These are phyloP conservation scores for Tanypteryx hageni DNA, from an alignment of 2,888 invertebrate species.

Conservation along the genomic window DNA sequence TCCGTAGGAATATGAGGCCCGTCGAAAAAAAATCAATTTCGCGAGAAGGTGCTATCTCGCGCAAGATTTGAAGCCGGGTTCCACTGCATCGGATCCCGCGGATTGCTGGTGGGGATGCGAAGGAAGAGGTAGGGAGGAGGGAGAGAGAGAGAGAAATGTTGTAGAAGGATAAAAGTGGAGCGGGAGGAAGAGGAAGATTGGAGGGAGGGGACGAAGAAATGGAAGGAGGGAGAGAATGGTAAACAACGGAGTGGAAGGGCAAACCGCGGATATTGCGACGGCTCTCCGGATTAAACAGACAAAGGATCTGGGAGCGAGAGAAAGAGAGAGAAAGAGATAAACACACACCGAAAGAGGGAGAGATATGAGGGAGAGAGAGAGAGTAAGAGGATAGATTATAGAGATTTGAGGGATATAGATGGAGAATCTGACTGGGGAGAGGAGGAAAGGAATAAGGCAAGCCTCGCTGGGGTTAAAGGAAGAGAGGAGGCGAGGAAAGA, in stretches of 20 bases:
- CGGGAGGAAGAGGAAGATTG: neutral
- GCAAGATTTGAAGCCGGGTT: constrained; percentile 52
- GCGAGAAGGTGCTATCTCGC: constrained; percentile 46
- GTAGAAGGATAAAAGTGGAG: neutral
- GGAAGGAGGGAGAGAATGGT: neutral
- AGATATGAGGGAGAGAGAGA: neutral
- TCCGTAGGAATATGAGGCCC: constrained; percentile 37
- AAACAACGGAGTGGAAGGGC: constrained; percentile 24
- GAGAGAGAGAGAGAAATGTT: neutral
- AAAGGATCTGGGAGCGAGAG: neutral
- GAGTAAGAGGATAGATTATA: neutral
- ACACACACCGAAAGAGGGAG: neutral
- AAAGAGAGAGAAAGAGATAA: neutral
- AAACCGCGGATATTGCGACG: constrained; percentile 28
- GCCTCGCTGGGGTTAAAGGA: too few species aligned
- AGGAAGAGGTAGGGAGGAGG: neutral
- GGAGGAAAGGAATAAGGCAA: neutral
- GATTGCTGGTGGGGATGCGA: constrained; percentile 32
- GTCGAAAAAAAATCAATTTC: constrained; percentile 2
- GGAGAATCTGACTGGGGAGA: neutral
- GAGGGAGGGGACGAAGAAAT: neutral
- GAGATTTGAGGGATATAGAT: neutral
- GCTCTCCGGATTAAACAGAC: constrained; percentile 18
- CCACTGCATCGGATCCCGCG: constrained; percentile 1
- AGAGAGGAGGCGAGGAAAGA: too few species aligned